phyloP scores from a whole-genome alignment of 2,797 vertebrate species.

The Falco columbarius region DNA sequence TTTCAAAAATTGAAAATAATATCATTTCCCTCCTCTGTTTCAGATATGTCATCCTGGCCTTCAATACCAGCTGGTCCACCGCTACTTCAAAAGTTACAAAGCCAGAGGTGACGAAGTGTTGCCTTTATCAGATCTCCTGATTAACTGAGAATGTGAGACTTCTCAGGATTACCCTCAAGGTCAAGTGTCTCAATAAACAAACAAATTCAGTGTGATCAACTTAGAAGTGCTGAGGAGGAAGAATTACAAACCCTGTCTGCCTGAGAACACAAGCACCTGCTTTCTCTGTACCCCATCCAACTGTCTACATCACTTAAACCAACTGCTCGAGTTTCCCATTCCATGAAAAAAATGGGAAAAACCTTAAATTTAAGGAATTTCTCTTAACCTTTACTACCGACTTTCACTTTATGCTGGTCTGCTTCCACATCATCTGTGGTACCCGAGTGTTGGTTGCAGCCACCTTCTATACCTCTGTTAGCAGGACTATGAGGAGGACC shows the following conservation, averaged over 20 bases:
- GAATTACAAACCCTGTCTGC: fast-evolving
- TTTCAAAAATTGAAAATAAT: not conserved
- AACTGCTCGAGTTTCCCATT: not conserved
- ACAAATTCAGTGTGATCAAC: not conserved
- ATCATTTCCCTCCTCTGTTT: not conserved
- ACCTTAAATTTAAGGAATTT: not conserved
- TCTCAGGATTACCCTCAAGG: not conserved
- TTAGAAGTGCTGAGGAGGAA: not conserved
- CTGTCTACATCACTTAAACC: not conserved
- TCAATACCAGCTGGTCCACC: not conserved
- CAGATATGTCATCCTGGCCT: not conserved
- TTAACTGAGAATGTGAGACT: not conserved
- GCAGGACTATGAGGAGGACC: not conserved
- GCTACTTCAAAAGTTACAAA: not conserved
- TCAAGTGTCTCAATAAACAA: not conserved
- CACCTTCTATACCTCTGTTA: not conserved
- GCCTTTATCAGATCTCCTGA: not conserved
- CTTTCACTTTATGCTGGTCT: not conserved
- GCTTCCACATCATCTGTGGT: not conserved
- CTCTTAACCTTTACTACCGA: not conserved
- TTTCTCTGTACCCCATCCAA: not conserved
- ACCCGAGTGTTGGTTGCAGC: not conserved
- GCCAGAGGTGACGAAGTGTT: not conserved
- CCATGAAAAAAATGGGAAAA: not conserved
- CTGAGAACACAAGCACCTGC: not conserved